Conservation (phyloP, 1,140 invertebrate genomes). For the Hirudo medicinalis region DNA sequence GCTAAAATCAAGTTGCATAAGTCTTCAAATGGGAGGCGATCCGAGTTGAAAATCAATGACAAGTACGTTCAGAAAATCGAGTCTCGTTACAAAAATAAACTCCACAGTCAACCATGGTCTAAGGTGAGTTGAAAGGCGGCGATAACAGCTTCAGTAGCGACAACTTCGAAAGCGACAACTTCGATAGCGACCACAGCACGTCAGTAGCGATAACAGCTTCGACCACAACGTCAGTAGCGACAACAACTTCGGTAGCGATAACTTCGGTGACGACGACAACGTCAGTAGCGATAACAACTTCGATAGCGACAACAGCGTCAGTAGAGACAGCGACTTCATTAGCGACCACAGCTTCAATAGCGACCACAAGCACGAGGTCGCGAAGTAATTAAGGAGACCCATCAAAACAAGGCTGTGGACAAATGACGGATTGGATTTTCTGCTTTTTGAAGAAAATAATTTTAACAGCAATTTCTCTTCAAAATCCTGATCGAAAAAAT, state of each 20-base stretch:
- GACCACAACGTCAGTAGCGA: neutral
- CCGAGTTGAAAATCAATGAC: neutral
- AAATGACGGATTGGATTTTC: too few relatives aligned
- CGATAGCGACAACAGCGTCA: neutral
- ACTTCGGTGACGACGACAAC: neutral
- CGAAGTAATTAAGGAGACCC: too few relatives aligned
- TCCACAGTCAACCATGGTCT: neutral
- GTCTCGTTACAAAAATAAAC: too few relatives aligned
- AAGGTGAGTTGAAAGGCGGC: neutral
- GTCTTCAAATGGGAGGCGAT: neutral
- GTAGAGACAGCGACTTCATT: neutral
- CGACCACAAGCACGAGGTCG: neutral
- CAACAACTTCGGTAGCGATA: neutral
- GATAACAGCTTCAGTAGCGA: neutral
- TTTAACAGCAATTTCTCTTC: too few relatives aligned
- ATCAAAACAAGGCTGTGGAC: too few relatives aligned
- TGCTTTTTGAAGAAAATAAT: too few relatives aligned
- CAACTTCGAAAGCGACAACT: too few relatives aligned
- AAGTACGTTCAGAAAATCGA: too few relatives aligned
- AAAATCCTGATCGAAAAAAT: neutral
- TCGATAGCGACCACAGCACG: neutral
- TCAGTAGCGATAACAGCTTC: neutral
- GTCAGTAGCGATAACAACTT: neutral
- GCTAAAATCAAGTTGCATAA: neutral
- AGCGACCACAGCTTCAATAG: neutral